These are phyloP conservation scores for Gandaritis pyraliata DNA, from an alignment of 2,888 invertebrate species.

Conservation along the genomic window DNA sequence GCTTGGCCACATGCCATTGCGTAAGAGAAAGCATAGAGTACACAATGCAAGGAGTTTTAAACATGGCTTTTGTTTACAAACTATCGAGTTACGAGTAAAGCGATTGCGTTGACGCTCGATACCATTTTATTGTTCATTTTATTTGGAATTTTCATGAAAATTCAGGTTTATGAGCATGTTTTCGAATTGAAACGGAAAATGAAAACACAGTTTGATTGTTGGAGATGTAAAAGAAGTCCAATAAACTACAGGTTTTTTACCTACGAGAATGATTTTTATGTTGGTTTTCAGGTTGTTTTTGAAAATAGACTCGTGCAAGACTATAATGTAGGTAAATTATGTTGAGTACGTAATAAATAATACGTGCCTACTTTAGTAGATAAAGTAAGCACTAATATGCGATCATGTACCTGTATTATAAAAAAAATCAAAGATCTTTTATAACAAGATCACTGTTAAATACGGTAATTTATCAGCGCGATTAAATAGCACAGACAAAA, in stretches of 20 bases:
- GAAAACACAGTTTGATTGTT: slow-evolving; percentile 17
- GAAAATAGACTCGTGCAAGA: not conserved
- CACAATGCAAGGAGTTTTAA: slow-evolving; percentile 65
- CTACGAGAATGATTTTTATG: no score
- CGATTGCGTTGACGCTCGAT: slow-evolving; percentile 53
- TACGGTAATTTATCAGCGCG: not conserved
- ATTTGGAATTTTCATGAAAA: slow-evolving; percentile 54
- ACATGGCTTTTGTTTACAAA: slow-evolving; percentile 75
- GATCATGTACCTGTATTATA: no score
- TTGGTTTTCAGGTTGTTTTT: no score
- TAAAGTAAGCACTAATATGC: no score
- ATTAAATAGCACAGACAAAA: not conserved
- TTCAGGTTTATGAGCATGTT: slow-evolving; percentile 46
- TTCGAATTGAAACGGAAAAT: slow-evolving; percentile 25
- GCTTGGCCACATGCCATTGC: slow-evolving; percentile 51
- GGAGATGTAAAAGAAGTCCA: not conserved
- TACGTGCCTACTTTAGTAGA: no score
- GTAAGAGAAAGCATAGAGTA: slow-evolving; percentile 55
- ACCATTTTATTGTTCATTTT: slow-evolving; percentile 71
- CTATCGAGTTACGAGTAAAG: slow-evolving; percentile 62
- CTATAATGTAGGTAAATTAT: not conserved
- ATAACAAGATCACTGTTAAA: not conserved
- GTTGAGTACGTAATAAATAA: no score
- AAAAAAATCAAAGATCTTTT: not conserved
- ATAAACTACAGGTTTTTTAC: no score